Conservation (phyloP, 2,797 vertebrate species). For the Pelodytes ibericus region DNA sequence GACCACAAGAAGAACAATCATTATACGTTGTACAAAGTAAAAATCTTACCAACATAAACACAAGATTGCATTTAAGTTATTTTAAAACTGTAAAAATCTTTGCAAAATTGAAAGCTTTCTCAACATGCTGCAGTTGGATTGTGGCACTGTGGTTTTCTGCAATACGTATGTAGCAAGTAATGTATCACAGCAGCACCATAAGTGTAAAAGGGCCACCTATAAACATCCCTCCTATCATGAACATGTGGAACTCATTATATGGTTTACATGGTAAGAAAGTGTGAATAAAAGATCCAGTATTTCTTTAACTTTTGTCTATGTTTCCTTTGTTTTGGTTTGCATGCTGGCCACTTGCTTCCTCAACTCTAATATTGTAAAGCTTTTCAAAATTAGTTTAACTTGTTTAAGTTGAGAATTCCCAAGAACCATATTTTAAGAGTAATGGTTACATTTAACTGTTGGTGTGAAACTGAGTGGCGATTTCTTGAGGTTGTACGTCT, state of each 20-base stretch:
- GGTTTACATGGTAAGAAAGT: not conserved
- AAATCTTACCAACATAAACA: not conserved
- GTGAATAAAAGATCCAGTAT: not conserved
- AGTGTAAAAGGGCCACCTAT: not conserved
- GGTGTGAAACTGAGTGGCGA: too few relatives aligned
- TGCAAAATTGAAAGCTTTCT: not conserved
- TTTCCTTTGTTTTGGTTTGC: not conserved
- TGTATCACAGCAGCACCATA: not conserved
- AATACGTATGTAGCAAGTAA: conserved; percentile 10
- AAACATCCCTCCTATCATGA: conserved; percentile 4
- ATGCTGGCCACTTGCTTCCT: not conserved
- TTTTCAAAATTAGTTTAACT: too few relatives aligned
- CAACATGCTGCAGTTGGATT: not conserved
- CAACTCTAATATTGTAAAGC: too few relatives aligned
- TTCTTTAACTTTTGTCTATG: not conserved
- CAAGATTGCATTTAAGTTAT: not conserved
- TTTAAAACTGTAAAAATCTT: conserved; percentile 13
- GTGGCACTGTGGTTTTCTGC: not conserved
- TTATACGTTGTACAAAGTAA: not conserved
- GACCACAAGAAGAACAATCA: not conserved
- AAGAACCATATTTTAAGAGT: too few relatives aligned
- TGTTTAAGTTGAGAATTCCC: too few relatives aligned
- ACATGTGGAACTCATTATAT: not conserved
- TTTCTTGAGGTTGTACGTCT: too few relatives aligned
- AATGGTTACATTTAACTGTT: too few relatives aligned